phyloP scores from a whole-genome alignment of 2,888 invertebrate species.

The Drosophila aldrichi region DNA sequence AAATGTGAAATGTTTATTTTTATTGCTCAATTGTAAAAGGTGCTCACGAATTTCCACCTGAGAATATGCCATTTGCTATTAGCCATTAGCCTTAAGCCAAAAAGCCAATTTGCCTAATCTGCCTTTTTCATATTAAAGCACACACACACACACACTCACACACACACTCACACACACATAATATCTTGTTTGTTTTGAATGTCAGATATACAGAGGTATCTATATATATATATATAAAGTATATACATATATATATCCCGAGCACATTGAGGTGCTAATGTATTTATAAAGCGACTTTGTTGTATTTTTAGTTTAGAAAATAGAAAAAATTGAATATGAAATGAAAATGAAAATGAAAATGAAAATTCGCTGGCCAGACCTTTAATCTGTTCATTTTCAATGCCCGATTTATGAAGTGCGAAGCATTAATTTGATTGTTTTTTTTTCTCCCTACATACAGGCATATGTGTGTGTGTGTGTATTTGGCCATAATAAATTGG shows the following conservation, averaged over 20 bases:
- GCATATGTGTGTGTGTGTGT: background rate
- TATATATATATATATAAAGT: background rate
- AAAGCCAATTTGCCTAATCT: constrained; percentile 29
- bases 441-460: constrained; percentile 29
- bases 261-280: constrained; percentile 73
- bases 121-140: constrained; percentile 25
- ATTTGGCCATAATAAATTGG: constrained; percentile 60
- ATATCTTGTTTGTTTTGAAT: constrained; percentile 3
- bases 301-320: constrained; percentile 65
- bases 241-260: constrained; percentile 16
- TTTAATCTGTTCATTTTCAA: constrained; percentile 79
- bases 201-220: background rate
- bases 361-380: constrained; percentile 34
- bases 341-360: constrained; percentile 34
- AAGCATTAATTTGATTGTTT: constrained; percentile 74
- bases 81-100: constrained; percentile 15
- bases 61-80: constrained; percentile 29
- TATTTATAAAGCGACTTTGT: constrained; percentile 76
- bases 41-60: constrained; percentile 11
- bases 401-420: constrained; percentile 76
- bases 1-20: constrained; percentile 39
- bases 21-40: constrained; percentile 21
- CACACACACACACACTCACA: constrained; percentile 4
- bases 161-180: constrained; percentile 8
- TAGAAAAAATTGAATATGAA: constrained; percentile 32